A percentile compares a stretch with the other conserved stretches of the same genome.
Conservation (phyloP, 2,113 vertebrate species). For the Hoplias malabaricus region DNA sequence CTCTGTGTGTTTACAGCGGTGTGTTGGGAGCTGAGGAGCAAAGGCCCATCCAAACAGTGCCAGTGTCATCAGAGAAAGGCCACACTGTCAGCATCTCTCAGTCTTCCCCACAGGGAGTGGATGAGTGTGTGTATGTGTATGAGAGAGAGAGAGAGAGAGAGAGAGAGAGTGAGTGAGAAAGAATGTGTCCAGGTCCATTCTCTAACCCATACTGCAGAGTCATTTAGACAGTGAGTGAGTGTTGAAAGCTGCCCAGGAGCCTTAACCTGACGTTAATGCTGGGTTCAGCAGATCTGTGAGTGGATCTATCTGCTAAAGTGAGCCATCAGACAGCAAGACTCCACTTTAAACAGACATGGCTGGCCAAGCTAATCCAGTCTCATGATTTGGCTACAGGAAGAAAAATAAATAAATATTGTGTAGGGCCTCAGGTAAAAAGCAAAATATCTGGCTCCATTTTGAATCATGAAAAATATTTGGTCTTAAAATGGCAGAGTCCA, state of each 20-base stretch:
- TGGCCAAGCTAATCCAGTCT: slow-evolving; percentile 33
- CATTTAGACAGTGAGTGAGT: slow-evolving; percentile 50
- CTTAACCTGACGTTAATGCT: slow-evolving; percentile 58
- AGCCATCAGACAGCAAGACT: slow-evolving; percentile 66
- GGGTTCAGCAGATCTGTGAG: slow-evolving; percentile 71
- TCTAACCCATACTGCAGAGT: slow-evolving; percentile 48
- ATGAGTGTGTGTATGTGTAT: background rate
- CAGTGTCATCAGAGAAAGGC: slow-evolving; percentile 51
- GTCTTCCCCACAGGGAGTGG: slow-evolving; percentile 10
- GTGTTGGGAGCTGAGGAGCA: slow-evolving; percentile 31
- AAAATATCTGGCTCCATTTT: background rate
- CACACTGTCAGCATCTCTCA: slow-evolving; percentile 49
- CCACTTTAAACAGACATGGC: slow-evolving; percentile 37
- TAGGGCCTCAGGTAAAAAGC: background rate
- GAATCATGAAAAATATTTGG: background rate
- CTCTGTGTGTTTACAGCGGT: slow-evolving; percentile 43
- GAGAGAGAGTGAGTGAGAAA: slow-evolving; percentile 5
- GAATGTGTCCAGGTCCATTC: slow-evolving; percentile 35
- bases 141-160: background rate
- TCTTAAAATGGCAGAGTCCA: background rate
- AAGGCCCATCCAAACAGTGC: slow-evolving; percentile 36
- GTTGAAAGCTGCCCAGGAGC: slow-evolving; percentile 59
- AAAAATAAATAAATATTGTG: background rate
- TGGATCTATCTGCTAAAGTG: slow-evolving; percentile 70
- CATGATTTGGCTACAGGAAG: slow-evolving; percentile 8